Percentiles rank a stretch among this genome's conserved stretches.
Conservation (phyloP, 2,113 vertebrate genomes). For the Ariopsis seemanni region DNA sequence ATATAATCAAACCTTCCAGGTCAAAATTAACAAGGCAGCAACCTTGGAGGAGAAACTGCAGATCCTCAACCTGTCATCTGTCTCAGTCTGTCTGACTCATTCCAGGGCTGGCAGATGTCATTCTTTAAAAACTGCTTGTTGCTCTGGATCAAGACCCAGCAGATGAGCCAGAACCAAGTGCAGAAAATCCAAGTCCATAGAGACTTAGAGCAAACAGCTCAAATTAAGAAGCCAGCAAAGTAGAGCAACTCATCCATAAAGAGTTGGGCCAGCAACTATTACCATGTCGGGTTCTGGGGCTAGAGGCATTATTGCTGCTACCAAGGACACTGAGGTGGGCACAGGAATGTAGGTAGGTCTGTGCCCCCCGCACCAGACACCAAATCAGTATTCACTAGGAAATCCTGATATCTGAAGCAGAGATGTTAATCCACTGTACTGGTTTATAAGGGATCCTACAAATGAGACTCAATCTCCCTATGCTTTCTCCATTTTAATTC, state of each 20-base stretch:
- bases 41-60: background rate
- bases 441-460: constrained; percentile 54
- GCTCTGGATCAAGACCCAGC: constrained; percentile 19
- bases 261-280: background rate
- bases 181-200: constrained; percentile 65
- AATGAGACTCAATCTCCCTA: constrained; percentile 58
- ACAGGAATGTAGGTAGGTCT: background rate
- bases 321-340: constrained; percentile 12
- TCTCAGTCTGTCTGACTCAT: constrained; percentile 25
- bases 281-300: background rate
- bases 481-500: constrained; percentile 24
- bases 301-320: constrained; percentile 33
- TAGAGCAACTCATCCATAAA: background rate
- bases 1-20: background rate
- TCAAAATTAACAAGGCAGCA: background rate
- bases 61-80: constrained; percentile 11
- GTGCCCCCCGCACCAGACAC: background rate
- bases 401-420: constrained; percentile 55
- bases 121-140: constrained; percentile 13
- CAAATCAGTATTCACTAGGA: constrained; percentile 51
- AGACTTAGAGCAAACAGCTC: constrained; percentile 60
- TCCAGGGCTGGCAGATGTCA: constrained; percentile 7
- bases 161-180: constrained; percentile 50
- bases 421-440: constrained; percentile 63
- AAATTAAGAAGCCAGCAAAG: constrained; percentile 2